Base-by-base conservation (phyloP, 2,888 invertebrate species). In the Dynastes hyllus region DNA sequence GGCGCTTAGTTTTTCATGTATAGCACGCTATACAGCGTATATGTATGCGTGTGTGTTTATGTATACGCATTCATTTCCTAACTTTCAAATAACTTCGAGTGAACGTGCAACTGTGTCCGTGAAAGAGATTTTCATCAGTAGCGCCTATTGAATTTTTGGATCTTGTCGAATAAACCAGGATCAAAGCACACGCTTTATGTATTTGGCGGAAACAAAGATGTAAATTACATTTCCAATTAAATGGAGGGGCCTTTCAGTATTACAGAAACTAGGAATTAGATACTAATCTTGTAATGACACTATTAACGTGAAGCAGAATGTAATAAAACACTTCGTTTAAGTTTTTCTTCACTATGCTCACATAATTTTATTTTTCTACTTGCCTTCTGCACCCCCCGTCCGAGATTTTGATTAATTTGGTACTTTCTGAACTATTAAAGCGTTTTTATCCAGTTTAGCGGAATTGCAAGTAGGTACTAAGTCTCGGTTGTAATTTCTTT, bases 101-200 rank as follows among this genome's bases (percentile, higher is more conserved):
- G 40, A 67, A 67, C 22, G 66, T 11, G 66, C 45, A 16, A 6
- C 45, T 50, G 22, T 66, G 66, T 16, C 22, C 50, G 16, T 16
- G 40, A 45, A 67, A 16, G 16, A 40, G 40, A 67, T 67, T 67
- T 67, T 67, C 66, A 67, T 67, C 66, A 40, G 40, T 40, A 67
- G 66, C 16, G 45, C 22, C n/a, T 67, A 67, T 67, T 67, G 40
- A 45, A 67, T 37, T 67, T 45, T 40, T n/a, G 22, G 40, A 16
- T 67, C 45, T 50, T 67, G n/a, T 45, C 40, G 40, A 40, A 22
- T 45, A 67, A 67, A 2, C 40, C 66, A 45, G 16, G 45, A 67
- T 45, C 16, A 66, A 40, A 40, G 66, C 40, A 8, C 22, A 6
- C 22, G 16, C 6, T 45, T 67, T 67, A 8, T 45, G 45, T 67